Evolutionary conservation across 2,797 vertebrate genomes (phyloP), one percentile per base, ranked within the genome.

Genomic region (Poecile montanus): DNA sequence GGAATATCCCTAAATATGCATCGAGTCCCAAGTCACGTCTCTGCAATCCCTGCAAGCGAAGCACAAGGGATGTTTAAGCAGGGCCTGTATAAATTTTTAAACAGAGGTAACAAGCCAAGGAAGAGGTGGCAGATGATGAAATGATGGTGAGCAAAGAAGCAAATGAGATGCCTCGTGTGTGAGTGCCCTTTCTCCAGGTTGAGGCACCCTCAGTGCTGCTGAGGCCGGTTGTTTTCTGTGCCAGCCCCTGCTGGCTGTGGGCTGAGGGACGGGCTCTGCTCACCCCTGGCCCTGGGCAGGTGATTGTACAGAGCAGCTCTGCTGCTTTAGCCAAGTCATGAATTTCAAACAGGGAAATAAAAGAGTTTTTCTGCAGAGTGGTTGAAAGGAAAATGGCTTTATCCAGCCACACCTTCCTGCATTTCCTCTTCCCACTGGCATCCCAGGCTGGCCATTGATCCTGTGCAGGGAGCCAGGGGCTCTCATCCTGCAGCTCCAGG

Each of bases 61-160:
- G 34, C 70, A 10, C 45, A 8, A 5, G 7, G 50, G 19, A 9
- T 61, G 38, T 11, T 56, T 8, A 42, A 62, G 30, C 74, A 88
- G 74, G 42, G 72, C 45, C 71, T 62, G 32, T 14, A 21, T n/a
- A 7, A 19, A 63, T 61, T 48, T 79, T 93, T 60, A n/a, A 91
- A 27, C 79, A 65, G 17, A 77, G 88, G 23, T 51, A 85, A 73
- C 50, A 13, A 57, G 53, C 45, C 72, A 89, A 63, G 84, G 70
- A 30, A 3, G 94, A 92, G 95, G 67, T 61, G 73, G 85, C 25
- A 30, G 77, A 68, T 84, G 92, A 93, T 92, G 88, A 86, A 94
- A 93, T 73, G 77, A 38, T 80, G 92, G 83, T 92, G 95, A 75
- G 61, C 85, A 93, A 75, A 89, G 81, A 44, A 73, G 80, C 90